Percentiles rank a stretch among this genome's conserved stretches.
Evolutionary conservation across 2,797 vertebrate genomes (phyloP).

Genomic region (Hemibagrus guttatus): DNA sequence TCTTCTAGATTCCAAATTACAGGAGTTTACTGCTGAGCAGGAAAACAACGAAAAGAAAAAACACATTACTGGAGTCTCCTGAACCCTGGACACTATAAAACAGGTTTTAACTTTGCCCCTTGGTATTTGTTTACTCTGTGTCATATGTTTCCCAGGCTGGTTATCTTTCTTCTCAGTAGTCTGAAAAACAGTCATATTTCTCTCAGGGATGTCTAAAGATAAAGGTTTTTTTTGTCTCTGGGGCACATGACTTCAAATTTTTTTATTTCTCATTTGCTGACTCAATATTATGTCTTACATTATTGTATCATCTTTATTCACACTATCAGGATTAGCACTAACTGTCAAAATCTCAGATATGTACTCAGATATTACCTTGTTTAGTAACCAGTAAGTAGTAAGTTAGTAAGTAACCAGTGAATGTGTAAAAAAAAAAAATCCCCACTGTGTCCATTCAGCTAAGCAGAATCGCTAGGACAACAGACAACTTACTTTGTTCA

Average conservation of each 20-base stretch:
- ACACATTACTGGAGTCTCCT: background rate
- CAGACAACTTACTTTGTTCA: background rate
- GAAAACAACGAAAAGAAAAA: background rate
- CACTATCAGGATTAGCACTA: background rate
- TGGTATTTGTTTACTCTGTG: background rate
- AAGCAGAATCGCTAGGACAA: background rate
- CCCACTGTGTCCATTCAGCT: background rate
- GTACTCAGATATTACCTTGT: background rate
- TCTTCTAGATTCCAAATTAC: background rate
- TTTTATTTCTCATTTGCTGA: background rate
- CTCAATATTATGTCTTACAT: background rate
- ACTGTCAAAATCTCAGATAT: background rate
- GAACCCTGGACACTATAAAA: background rate
- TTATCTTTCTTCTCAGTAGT: constrained; percentile 1
- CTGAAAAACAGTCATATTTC: constrained; percentile 19
- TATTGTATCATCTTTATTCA: background rate
- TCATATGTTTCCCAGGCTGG: background rate
- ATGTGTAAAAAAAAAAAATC: background rate
- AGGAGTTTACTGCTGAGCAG: background rate
- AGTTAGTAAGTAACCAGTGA: no score
- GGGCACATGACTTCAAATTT: background rate
- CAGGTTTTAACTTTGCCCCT: constrained; percentile 4
- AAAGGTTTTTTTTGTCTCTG: background rate
- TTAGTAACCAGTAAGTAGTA: no score
- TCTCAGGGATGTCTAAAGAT: background rate